A percentile compares a stretch with the other conserved stretches of the same genome.
These are phyloP conservation scores for Drosophila asahinai DNA, from an alignment of 1,140 invertebrate genomes.

Conservation along the genomic window DNA sequence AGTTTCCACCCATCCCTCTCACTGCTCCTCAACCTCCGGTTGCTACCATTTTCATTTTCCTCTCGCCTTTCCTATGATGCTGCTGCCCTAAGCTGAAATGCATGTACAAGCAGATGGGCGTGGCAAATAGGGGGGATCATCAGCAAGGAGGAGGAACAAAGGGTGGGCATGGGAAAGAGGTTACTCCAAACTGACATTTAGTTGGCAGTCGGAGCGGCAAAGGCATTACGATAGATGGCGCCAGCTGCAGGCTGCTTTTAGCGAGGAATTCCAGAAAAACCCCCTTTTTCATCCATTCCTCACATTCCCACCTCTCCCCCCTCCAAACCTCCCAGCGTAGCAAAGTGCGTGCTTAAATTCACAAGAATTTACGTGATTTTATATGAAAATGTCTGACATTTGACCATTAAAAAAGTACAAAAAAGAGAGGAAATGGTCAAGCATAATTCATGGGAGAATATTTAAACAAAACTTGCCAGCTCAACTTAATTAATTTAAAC, in stretches of 20 bases:
- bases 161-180: not conserved
- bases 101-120: slow-evolving; percentile 50
- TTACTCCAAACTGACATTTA: slow-evolving; percentile 60
- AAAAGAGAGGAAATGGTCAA: not conserved
- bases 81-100: slow-evolving; percentile 55
- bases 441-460: not conserved
- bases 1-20: slow-evolving; percentile 16
- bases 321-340: not conserved
- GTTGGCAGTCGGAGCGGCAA: slow-evolving; percentile 63
- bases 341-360: slow-evolving; percentile 55
- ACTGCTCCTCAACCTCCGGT: too few species aligned
- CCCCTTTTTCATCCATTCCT: not conserved
- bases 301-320: too few species aligned
- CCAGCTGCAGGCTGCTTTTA: slow-evolving; percentile 57
- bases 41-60: slow-evolving; percentile 3
- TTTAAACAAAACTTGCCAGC: not conserved
- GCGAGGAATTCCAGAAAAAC: slow-evolving; percentile 29
- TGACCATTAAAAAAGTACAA: slow-evolving; percentile 22
- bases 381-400: slow-evolving; percentile 32
- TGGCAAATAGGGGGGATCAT: not conserved
- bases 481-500: not conserved
- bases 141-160: not conserved
- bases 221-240: slow-evolving; percentile 44
- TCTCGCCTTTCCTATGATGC: not conserved
- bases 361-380: slow-evolving; percentile 57